Percentiles rank a stretch among this genome's conserved stretches.
Evolutionary conservation across 2,113 vertebrate species (phyloP).

Genomic region (Strigops habroptila): DNA sequence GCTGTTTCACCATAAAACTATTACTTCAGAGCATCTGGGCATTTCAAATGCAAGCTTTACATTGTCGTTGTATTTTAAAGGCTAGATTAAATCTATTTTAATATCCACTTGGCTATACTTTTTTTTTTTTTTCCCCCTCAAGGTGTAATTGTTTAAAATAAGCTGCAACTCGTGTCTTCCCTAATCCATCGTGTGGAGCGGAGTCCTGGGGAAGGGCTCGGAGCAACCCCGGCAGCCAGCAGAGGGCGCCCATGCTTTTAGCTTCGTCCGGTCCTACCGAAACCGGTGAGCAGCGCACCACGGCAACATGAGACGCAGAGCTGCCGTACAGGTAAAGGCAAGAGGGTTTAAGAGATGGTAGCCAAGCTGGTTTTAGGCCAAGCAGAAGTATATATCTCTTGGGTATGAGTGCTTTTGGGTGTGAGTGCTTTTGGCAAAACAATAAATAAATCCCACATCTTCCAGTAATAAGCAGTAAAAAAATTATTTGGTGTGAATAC

Average conservation of each 20-base stretch:
- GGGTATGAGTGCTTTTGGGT: not conserved
- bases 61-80: not conserved
- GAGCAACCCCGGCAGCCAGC: constrained; percentile 29
- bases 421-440: not conserved
- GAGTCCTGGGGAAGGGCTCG: not conserved
- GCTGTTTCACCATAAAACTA: not conserved
- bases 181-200: fast-evolving
- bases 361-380: not conserved
- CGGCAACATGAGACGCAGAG: fast-evolving
- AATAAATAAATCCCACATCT: not conserved
- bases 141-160: not conserved
- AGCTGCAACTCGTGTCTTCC: not conserved
- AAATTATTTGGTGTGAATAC: not conserved
- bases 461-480: not conserved
- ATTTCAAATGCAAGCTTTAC: not conserved
- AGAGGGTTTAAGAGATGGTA: not conserved
- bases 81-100: not conserved
- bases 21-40: not conserved
- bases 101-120: not conserved
- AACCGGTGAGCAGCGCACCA: fast-evolving
- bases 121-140: not conserved
- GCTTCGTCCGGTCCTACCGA: not conserved
- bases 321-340: not conserved
- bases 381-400: not conserved
- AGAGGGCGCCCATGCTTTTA: constrained; percentile 68